Evolutionary conservation across 2,113 vertebrate species (phyloP).

Genomic region (Salvelinus sp.): DNA sequence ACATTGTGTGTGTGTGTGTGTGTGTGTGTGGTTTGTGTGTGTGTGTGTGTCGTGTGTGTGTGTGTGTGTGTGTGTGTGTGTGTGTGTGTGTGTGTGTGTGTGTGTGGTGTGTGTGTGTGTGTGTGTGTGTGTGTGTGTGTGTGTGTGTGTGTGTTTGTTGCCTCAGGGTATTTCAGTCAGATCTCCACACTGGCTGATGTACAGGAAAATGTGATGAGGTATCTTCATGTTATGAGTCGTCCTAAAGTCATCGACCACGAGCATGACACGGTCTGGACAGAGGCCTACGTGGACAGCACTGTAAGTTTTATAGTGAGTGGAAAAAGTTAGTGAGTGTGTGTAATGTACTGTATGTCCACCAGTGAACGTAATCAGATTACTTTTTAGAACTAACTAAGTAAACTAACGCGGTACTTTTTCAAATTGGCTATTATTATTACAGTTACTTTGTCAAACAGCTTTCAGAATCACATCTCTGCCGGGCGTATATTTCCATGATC

Average conservation of each 20-base stretch:
- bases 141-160: conserved; percentile 12
- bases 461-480: too few species aligned
- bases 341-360: neutral
- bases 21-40: conserved; percentile 21
- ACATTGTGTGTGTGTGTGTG: conserved; percentile 40
- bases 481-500: too few species aligned
- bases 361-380: too few species aligned
- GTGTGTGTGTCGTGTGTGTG: conserved; percentile 13
- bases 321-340: neutral
- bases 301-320: conserved; percentile 75
- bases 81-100: conserved; percentile 12
- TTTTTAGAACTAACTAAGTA: too few species aligned
- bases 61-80: conserved; percentile 29
- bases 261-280: conserved; percentile 95
- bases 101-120: conserved; percentile 40
- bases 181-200: conserved; percentile 96
- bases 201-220: conserved; percentile 97
- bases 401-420: too few species aligned
- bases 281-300: conserved; percentile 94
- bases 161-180: conserved; percentile 92
- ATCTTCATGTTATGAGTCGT: conserved; percentile 94
- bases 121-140: conserved; percentile 9
- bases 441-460: too few species aligned
- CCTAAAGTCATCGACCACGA: conserved; percentile 98
- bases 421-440: too few species aligned